A percentile compares a stretch with the other conserved stretches of the same genome.
Evolutionary conservation across 2,113 vertebrate genomes (phyloP).

Genomic region (Otis tarda): DNA sequence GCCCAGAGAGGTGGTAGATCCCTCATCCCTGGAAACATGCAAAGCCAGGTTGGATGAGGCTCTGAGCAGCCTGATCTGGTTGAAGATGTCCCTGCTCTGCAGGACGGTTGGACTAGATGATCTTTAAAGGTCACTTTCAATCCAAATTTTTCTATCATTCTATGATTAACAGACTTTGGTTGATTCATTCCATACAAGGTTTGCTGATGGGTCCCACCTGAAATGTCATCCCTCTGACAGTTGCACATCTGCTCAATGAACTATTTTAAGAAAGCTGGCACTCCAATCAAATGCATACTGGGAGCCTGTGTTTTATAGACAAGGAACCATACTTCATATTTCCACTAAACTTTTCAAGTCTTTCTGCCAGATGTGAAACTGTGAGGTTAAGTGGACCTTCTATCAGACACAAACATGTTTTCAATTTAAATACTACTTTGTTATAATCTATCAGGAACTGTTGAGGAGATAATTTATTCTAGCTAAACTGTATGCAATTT

Average conservation of each 20-base stretch:
- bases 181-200: background rate
- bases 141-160: no score
- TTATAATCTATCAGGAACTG: background rate
- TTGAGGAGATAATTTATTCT: background rate
- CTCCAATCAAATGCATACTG: background rate
- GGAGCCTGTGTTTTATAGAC: background rate
- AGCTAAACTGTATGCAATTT: background rate
- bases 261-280: background rate
- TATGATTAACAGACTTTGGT: background rate
- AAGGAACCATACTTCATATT: background rate
- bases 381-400: background rate
- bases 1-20: no score
- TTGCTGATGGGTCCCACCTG: background rate
- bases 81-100: no score
- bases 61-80: no score
- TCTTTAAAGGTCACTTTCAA: no score
- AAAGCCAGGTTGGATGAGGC: no score
- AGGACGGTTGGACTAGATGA: no score
- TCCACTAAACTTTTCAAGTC: background rate
- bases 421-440: conserved; percentile 7
- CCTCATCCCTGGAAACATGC: no score
- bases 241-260: background rate
- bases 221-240: background rate
- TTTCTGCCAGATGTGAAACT: background rate
- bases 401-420: background rate